phyloP scores from a whole-genome alignment of 2,797 vertebrate genomes.

The Chrysocyon brachyurus region DNA sequence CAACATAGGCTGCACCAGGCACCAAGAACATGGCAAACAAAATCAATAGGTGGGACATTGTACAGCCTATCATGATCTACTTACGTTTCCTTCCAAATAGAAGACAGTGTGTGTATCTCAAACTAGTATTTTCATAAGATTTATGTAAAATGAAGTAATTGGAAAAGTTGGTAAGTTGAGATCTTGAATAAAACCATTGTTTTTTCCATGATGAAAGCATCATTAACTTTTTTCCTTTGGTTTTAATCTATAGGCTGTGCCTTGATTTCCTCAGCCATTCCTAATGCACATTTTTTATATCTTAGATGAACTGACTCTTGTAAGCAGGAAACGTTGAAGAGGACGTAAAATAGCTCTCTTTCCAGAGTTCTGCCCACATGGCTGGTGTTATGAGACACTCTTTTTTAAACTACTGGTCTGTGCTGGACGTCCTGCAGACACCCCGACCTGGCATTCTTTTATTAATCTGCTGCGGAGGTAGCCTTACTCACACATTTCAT shows the following conservation, averaged over 20 bases:
- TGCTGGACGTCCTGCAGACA: not conserved
- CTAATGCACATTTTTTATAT: not conserved
- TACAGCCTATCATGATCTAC: not conserved
- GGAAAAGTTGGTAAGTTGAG: slow-evolving; percentile 48
- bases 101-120: not conserved
- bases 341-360: not conserved
- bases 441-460: not conserved
- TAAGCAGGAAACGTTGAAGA: not conserved
- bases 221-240: slow-evolving; percentile 56
- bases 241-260: slow-evolving; percentile 9
- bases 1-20: not conserved
- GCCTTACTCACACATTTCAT: slow-evolving; percentile 71
- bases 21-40: not conserved
- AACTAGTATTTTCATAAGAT: slow-evolving; percentile 36
- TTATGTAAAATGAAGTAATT: slow-evolving; percentile 52
- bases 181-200: slow-evolving; percentile 41
- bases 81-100: slow-evolving; percentile 2
- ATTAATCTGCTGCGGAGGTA: slow-evolving; percentile 61
- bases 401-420: not conserved
- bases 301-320: slow-evolving; percentile 10
- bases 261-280: slow-evolving; percentile 24
- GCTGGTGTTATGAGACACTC: not conserved
- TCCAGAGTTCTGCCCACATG: not conserved
- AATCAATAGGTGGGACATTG: not conserved
- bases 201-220: slow-evolving; percentile 12